Base-by-base conservation (phyloP, 2,888 invertebrate genomes). In the Drosophila conformis region DNA sequence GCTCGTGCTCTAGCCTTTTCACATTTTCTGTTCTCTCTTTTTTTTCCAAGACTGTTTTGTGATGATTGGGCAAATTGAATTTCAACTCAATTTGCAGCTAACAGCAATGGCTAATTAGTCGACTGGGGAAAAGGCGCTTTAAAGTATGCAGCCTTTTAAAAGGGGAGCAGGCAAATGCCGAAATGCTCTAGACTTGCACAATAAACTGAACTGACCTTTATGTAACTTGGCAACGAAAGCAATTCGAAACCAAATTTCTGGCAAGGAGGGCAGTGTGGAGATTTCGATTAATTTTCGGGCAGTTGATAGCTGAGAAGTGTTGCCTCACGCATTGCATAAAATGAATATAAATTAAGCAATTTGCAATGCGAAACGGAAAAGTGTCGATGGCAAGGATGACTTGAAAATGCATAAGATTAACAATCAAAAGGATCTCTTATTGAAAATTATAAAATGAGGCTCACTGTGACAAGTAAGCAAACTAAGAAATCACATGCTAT, bases 51-150 rank as follows among this genome's bases (percentile, higher is more conserved):
- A 51, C 63, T 76, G 38, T 82, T 83, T 78, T 82, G 67, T 82
- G 83, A 78, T 80, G 79, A 83, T 88, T 87, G 72, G 73, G 69
- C 82, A 88, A 86, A 86, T 86, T 86, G 82, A 86, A 86, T 88
- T 86, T 82, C 82, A 78, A 87, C 83, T 83, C 81, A 85, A 85
- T 87, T 85, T 85, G 85, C 58, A 62, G 68, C 64, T 21, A 70
- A 76, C 82, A 81, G 76, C 73, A 74, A 72, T 27, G 64, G 66
- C 80, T 83, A 83, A 83, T 83, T 81, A 81, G 73, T 64, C 38
- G 52, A 35, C 65, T 52, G 36, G 33, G 27, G 29, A 56, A 65
- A 59, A 56, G 51, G 29, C 70, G 72, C 85, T 78, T 52, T 69
- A 82, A 85, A 79, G 83, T 84, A 74, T 85, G 85, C 84, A 83